Conservation (phyloP, 2,797 vertebrate species). For the Channa striata region DNA sequence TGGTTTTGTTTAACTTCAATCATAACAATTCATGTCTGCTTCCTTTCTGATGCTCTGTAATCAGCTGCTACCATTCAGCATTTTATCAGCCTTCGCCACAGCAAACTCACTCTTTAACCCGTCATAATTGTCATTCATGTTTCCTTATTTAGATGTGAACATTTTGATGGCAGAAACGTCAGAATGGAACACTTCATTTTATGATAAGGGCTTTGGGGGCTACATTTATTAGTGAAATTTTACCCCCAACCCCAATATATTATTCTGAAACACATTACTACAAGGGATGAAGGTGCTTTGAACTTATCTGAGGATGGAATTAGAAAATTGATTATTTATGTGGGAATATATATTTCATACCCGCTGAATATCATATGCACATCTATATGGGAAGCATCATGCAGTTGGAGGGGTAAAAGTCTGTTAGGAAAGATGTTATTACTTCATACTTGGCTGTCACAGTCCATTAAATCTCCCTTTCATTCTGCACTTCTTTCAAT, state of each 20-base stretch:
- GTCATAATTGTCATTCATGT: constrained; percentile 18
- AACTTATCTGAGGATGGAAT: constrained; percentile 59
- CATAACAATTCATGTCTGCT: constrained; percentile 55
- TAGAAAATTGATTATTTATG: constrained; percentile 69
- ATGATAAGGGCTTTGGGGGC: neutral
- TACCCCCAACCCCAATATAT: constrained; percentile 34
- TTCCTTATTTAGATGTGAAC: constrained; percentile 37
- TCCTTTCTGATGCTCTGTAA: constrained; percentile 38
- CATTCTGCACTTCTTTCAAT: constrained; percentile 56
- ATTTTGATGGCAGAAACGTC: constrained; percentile 2
- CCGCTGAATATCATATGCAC: constrained; percentile 56
- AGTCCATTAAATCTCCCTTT: constrained; percentile 65
- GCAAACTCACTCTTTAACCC: constrained; percentile 38
- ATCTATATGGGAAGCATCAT: constrained; percentile 50
- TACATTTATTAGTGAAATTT: constrained; percentile 17
- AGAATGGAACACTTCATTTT: neutral
- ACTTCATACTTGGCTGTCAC: constrained; percentile 69
- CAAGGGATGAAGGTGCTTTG: constrained; percentile 26
- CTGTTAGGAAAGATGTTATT: constrained; percentile 67
- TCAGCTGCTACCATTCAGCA: constrained; percentile 52
- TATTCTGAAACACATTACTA: constrained; percentile 42
- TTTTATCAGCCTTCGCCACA: constrained; percentile 23
- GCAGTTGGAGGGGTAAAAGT: constrained; percentile 52
- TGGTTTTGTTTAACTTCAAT: constrained; percentile 44
- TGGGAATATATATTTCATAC: constrained; percentile 69